Conservation (phyloP, 1,140 invertebrate genomes). For the Dermatophagoides farinae region DNA sequence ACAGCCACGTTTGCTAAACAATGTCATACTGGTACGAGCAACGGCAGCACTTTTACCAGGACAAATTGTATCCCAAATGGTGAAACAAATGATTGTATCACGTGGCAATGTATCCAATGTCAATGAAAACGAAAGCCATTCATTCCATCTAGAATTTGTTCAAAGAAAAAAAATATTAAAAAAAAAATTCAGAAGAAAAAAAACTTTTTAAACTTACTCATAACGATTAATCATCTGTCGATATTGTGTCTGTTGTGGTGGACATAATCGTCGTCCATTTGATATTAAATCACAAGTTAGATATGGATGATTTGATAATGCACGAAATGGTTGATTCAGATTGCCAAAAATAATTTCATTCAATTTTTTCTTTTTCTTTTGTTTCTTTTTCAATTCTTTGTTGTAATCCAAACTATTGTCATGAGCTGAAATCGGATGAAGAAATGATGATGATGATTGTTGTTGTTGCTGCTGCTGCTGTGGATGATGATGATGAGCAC, state of each 20-base stretch:
- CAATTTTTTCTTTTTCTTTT: slow-evolving; percentile 1
- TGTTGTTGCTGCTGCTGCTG: too few species aligned
- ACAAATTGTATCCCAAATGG: slow-evolving; percentile 76
- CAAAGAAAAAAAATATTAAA: not conserved
- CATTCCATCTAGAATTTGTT: slow-evolving; percentile 52
- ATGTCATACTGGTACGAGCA: slow-evolving; percentile 66
- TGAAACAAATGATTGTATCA: slow-evolving; percentile 68
- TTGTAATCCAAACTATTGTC: not conserved
- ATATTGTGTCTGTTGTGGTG: slow-evolving; percentile 75
- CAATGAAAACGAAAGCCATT: slow-evolving; percentile 82
- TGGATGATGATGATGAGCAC: too few species aligned
- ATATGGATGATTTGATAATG: slow-evolving; percentile 37
- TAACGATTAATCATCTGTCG: slow-evolving; percentile 77
- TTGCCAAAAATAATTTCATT: not conserved
- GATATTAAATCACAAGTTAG: slow-evolving; percentile 70
- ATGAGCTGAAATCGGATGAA: too few species aligned
- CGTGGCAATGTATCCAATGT: slow-evolving; percentile 75
- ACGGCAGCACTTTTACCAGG: slow-evolving; percentile 57
- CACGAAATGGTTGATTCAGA: not conserved
- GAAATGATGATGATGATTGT: not conserved
- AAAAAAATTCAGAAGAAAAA: slow-evolving; percentile 3
- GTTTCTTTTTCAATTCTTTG: not conserved
- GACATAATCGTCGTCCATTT: slow-evolving; percentile 54
- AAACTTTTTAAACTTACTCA: slow-evolving; percentile 59
- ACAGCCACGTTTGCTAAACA: slow-evolving; percentile 72